Base-by-base conservation (phyloP, 2,113 vertebrate species). In the Philantomba maxwellii region DNA sequence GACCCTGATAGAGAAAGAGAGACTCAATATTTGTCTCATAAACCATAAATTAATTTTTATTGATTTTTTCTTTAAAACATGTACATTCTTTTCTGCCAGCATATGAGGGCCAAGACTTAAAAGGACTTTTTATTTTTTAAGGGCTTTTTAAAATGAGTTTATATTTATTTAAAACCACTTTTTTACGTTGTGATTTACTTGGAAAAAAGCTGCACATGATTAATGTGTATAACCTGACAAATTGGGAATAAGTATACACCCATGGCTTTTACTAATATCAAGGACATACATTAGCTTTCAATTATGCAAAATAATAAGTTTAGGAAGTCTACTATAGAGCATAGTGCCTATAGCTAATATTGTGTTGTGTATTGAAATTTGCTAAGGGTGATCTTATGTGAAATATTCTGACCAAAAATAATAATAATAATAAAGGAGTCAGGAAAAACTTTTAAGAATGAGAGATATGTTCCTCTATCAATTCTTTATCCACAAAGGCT, bases 141-240 rank as follows among this genome's bases (percentile, higher is more conserved):
- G 7, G 55, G 14, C 5, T 96, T 55, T 97, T 97, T 94, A 86
- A 97, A 98, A 97, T 66, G 36, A 95, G 93, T 97, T 97, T 97
- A 89, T 97, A 95, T 94, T 94, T 98, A 70, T 80, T 17, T 6
- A 93, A 87, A 45, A 43, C 13, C 43, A 62, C 14, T 43, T 87
- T 62, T 30, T 43, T 25, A 78, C 9, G 6, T 13, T 39, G 26
- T 43, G 45, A 53, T 30, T 53, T 19, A 62, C 28, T 12, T 93
- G 13, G 53, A 11, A 26, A 87, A 55, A 9, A 7, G 4, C 7
- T 55, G 2, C 9, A 26, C 28, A 14, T 36, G 6, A 43, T 66
- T 45, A 43, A 53, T 43, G 13, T 39, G n/a, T 25, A 7, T 14
- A 43, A 25, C 19, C 26, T 26, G 9, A 53, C 25, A 17, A 78